Conservation (phyloP, 23 tunicate genomes). For the Styela clava region DNA sequence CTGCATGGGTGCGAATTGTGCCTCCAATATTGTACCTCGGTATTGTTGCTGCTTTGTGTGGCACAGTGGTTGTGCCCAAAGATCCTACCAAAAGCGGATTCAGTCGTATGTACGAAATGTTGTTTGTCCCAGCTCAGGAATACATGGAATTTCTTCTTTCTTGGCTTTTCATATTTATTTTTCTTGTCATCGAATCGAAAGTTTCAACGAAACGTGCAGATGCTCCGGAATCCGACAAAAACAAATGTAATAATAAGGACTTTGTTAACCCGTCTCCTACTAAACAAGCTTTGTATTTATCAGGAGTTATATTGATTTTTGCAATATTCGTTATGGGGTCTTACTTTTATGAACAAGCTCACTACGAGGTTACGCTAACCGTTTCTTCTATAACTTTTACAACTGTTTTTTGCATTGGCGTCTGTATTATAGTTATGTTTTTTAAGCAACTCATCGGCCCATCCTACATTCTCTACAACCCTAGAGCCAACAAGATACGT, state of each 20-base stretch:
- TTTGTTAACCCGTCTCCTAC: constrained; percentile 35
- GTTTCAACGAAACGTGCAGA: background rate
- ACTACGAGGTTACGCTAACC: constrained; percentile 23
- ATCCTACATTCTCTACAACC: background rate
- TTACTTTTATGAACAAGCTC: constrained; percentile 25
- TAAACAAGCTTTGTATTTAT: constrained; percentile 58
- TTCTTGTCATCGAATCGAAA: constrained; percentile 46
- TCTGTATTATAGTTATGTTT: constrained; percentile 50
- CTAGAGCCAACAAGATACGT: background rate
- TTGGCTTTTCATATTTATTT: constrained; percentile 67
- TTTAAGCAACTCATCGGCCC: constrained; percentile 78
- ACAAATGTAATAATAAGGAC: background rate
- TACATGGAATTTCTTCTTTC: constrained; percentile 61
- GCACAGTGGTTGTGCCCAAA: constrained; percentile 47
- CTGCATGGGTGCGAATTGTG: constrained; percentile 69
- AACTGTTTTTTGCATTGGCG: constrained; percentile 56
- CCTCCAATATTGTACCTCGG: constrained; percentile 53
- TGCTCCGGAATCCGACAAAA: background rate
- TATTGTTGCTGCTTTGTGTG: constrained; percentile 57
- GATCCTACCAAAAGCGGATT: constrained; percentile 55
- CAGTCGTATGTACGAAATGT: constrained; percentile 67
- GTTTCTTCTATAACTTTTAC: constrained; percentile 54
- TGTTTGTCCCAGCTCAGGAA: constrained; percentile 80
- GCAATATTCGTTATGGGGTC: constrained; percentile 57
- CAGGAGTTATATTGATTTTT: constrained; percentile 47